These are phyloP conservation scores for Trichoplusia ni DNA, from an alignment of 1,140 invertebrate species.

Conservation along the genomic window DNA sequence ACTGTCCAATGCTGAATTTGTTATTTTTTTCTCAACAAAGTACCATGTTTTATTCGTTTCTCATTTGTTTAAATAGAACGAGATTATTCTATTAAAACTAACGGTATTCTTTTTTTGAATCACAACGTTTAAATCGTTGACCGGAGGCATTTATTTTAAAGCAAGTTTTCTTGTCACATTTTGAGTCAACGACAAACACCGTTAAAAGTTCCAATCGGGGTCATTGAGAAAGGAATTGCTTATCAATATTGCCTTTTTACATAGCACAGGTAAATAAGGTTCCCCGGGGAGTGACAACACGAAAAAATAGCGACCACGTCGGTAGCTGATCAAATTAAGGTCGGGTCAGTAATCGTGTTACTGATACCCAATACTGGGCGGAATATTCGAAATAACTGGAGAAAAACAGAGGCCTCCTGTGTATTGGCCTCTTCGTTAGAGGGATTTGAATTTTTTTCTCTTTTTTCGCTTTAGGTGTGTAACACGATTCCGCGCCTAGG, in stretches of 20 bases:
- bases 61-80: not conserved
- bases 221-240: constrained; percentile 16
- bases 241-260: constrained; percentile 31
- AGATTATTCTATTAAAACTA: not conserved
- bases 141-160: too few relatives aligned
- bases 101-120: too few relatives aligned
- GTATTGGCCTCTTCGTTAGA: constrained; percentile 76
- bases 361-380: constrained; percentile 71
- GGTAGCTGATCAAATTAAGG: constrained; percentile 71
- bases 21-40: constrained; percentile 32
- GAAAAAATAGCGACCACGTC: constrained; percentile 63
- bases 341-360: constrained; percentile 78
- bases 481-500: constrained; percentile 62
- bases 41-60: constrained; percentile 27
- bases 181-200: too few relatives aligned
- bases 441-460: constrained; percentile 57
- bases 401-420: constrained; percentile 70
- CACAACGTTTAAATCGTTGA: too few relatives aligned
- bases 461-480: constrained; percentile 69
- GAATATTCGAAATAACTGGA: constrained; percentile 65
- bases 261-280: constrained; percentile 51
- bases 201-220: not conserved
- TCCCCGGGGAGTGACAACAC: constrained; percentile 46
- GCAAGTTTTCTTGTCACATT: too few relatives aligned
- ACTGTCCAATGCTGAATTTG: constrained; percentile 48